phyloP scores from a whole-genome alignment of 2,888 invertebrate genomes.

The Ganaspis brasiliensis region DNA sequence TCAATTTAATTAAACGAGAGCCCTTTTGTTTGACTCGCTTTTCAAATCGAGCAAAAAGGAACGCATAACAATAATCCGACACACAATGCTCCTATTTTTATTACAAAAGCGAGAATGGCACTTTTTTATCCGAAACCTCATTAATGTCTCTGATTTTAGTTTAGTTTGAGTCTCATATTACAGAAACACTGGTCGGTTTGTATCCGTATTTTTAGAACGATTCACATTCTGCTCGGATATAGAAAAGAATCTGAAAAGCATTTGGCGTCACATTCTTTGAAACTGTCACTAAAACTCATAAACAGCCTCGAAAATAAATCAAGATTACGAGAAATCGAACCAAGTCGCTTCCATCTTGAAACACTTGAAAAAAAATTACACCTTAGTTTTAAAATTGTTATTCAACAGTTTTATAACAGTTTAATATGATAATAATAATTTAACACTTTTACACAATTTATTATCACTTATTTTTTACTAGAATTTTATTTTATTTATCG shows the following conservation, averaged over 20 bases:
- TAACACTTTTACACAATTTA: no score
- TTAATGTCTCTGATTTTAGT: slow-evolving; percentile 33
- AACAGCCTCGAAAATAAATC: not conserved
- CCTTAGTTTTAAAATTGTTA: no score
- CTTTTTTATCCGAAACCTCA: not conserved
- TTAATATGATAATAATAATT: no score
- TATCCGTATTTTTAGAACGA: slow-evolving; percentile 45
- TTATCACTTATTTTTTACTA: no score
- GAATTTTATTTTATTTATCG: no score
- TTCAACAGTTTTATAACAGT: no score
- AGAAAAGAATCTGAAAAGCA: slow-evolving; percentile 18
- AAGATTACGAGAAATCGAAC: not conserved
- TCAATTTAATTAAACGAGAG: not conserved
- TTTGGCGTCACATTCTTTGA: slow-evolving; percentile 7
- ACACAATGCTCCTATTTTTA: not conserved
- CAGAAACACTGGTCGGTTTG: slow-evolving; percentile 23
- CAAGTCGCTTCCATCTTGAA: not conserved
- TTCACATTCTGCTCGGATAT: slow-evolving; percentile 28
- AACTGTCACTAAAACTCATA: not conserved
- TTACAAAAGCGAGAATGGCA: not conserved
- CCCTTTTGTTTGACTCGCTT: not conserved
- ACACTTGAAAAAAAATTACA: no score
- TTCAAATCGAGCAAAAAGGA: not conserved
- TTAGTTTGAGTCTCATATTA: slow-evolving; percentile 30
- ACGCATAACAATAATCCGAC: not conserved